Conservation (phyloP, 2,888 invertebrate species). For the Xanthorhoe designata region DNA sequence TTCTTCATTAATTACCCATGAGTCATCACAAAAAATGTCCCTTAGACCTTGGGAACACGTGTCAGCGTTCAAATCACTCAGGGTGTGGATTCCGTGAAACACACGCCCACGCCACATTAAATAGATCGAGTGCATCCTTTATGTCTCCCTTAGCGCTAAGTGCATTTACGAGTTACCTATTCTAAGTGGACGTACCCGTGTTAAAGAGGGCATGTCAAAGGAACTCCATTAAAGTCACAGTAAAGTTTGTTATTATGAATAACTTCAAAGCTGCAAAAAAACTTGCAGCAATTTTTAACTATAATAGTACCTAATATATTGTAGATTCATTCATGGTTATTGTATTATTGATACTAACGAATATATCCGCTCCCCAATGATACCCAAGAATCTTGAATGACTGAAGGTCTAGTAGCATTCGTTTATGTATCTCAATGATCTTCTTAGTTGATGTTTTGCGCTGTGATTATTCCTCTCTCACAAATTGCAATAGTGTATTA, state of each 20-base stretch:
- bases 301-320: too few species aligned
- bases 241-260: neutral
- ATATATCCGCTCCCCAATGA: too few species aligned
- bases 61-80: slow-evolving; percentile 46
- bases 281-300: neutral
- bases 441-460: too few species aligned
- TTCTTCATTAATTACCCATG: slow-evolving; percentile 42
- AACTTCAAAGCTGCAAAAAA: neutral
- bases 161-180: slow-evolving; percentile 77
- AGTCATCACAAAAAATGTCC: slow-evolving; percentile 42
- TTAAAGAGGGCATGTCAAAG: slow-evolving; percentile 21
- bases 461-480: too few species aligned
- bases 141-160: slow-evolving; percentile 76
- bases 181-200: slow-evolving; percentile 50
- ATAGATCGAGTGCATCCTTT: slow-evolving; percentile 78
- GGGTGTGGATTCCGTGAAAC: slow-evolving; percentile 40
- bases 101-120: slow-evolving; percentile 73
- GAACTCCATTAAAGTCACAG: neutral
- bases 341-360: neutral
- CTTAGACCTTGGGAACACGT: slow-evolving; percentile 45
- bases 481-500: too few species aligned
- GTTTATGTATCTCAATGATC: too few species aligned
- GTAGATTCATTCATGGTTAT: too few species aligned
- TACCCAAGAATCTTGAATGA: too few species aligned
- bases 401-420: too few species aligned